Conservation (phyloP, 2,888 invertebrate species). For the Protonemura montana region DNA sequence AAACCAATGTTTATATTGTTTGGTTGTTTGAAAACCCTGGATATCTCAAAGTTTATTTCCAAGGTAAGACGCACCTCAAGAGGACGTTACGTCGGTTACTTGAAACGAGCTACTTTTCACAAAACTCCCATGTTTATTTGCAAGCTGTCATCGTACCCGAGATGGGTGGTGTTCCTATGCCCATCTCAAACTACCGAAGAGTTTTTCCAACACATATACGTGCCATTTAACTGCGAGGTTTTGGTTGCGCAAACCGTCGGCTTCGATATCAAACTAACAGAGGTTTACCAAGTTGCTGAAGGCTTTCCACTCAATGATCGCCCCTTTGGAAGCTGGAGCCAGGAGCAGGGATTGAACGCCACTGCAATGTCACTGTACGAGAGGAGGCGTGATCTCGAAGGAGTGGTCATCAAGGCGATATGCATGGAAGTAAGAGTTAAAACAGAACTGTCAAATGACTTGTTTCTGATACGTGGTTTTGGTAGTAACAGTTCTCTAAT, state of each 20-base stretch:
- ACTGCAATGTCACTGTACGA: slow-evolving; percentile 7
- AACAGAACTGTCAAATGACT: not conserved
- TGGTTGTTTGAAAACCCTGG: not conserved
- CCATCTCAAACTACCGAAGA: not conserved
- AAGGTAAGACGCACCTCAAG: not conserved
- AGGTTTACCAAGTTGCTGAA: slow-evolving; percentile 34
- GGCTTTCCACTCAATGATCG: slow-evolving; percentile 1
- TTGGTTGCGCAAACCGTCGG: slow-evolving; percentile 32
- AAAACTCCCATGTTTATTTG: not conserved
- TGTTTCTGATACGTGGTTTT: not conserved
- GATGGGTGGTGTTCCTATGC: slow-evolving; percentile 41
- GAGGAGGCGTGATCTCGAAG: slow-evolving; percentile 1
- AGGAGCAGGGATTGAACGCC: not conserved
- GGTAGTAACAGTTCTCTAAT: too few species aligned
- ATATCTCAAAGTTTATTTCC: not conserved
- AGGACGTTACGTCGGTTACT: too few species aligned
- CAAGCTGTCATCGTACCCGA: slow-evolving; percentile 26
- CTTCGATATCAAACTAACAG: slow-evolving; percentile 21
- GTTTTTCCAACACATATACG: slow-evolving; percentile 32
- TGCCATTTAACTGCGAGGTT: slow-evolving; percentile 45
- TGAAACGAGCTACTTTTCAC: not conserved
- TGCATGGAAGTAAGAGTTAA: not conserved
- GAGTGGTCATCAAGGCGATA: not conserved
- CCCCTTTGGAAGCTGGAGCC: slow-evolving; percentile 39
- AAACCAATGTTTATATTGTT: not conserved